Evolutionary conservation across 2,113 vertebrate genomes (phyloP).

Genomic region (Salvator merianae): DNA sequence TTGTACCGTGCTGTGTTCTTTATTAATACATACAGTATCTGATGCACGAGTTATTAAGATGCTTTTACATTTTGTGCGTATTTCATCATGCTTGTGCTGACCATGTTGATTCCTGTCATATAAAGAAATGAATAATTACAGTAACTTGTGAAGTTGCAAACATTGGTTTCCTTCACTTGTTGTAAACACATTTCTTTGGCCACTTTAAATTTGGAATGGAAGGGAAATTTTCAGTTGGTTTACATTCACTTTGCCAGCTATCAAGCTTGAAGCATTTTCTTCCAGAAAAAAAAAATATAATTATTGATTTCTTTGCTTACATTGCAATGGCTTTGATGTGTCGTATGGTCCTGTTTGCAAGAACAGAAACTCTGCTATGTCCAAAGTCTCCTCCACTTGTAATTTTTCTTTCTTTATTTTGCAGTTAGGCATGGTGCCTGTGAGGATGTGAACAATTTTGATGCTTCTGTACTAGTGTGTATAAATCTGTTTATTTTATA

Average conservation of each 20-base stretch:
- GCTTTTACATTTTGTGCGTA: neutral
- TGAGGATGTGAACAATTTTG: neutral
- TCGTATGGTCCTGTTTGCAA: neutral
- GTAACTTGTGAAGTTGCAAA: neutral
- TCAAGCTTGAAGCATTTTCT: no score
- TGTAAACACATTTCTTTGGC: no score
- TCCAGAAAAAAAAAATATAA: no score
- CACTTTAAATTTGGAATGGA: no score
- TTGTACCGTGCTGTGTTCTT: neutral
- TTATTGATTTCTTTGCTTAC: no score
- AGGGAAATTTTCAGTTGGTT: no score
- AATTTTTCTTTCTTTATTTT: neutral
- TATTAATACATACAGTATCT: neutral
- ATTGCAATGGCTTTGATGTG: no score
- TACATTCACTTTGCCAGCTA: no score
- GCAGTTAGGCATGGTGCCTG: neutral
- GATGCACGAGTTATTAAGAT: neutral
- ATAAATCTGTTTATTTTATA: no score
- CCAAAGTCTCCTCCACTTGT: neutral
- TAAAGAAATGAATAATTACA: conserved; percentile 10
- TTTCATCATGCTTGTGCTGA: neutral
- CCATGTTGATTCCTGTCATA: neutral
- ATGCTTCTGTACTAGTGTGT: no score
- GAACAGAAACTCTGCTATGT: neutral
- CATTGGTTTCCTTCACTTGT: no score